phyloP scores from a whole-genome alignment of 92 coral and sea anemone genomes.

The Paramuricea clavata region DNA sequence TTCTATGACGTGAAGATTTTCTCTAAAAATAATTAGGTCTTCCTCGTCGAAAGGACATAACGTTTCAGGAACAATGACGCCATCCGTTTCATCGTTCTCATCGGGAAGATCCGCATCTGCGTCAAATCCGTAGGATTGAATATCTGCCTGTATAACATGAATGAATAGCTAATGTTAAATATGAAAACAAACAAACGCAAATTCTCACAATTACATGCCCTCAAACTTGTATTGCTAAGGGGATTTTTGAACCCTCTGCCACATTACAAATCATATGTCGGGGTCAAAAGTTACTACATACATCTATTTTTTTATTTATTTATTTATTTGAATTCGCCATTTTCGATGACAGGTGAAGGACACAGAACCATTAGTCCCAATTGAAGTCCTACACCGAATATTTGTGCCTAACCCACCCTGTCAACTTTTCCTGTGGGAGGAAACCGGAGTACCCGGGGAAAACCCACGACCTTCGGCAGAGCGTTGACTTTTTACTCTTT shows the following conservation, averaged over 20 bases:
- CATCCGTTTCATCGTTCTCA: constrained; percentile 22
- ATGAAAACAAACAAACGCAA: background rate
- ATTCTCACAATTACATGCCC: background rate
- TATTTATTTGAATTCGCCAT: too few relatives aligned
- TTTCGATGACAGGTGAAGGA: too few relatives aligned
- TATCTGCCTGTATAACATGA: constrained; percentile 11
- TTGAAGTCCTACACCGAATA: too few relatives aligned
- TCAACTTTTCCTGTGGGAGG: too few relatives aligned
- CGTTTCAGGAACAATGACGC: constrained; percentile 37
- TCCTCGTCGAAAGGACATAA: constrained; percentile 39
- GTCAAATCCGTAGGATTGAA: constrained; percentile 47
- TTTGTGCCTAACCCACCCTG: too few relatives aligned
- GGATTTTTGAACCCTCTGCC: background rate
- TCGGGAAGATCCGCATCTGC: constrained; percentile 54
- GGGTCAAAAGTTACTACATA: too few relatives aligned
- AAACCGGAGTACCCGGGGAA: too few relatives aligned
- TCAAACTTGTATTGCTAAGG: background rate
- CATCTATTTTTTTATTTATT: too few relatives aligned
- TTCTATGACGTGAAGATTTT: constrained; percentile 30
- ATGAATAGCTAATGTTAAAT: background rate
- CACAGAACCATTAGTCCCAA: too few relatives aligned
- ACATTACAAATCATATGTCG: background rate
- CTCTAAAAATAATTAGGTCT: constrained; percentile 21
- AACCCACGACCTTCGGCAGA: too few relatives aligned
- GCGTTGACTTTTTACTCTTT: too few relatives aligned